Percentiles rank a stretch among this genome's conserved stretches.
Evolutionary conservation across 2,113 vertebrate genomes (phyloP).

Genomic region (Turdus rufiventris): DNA sequence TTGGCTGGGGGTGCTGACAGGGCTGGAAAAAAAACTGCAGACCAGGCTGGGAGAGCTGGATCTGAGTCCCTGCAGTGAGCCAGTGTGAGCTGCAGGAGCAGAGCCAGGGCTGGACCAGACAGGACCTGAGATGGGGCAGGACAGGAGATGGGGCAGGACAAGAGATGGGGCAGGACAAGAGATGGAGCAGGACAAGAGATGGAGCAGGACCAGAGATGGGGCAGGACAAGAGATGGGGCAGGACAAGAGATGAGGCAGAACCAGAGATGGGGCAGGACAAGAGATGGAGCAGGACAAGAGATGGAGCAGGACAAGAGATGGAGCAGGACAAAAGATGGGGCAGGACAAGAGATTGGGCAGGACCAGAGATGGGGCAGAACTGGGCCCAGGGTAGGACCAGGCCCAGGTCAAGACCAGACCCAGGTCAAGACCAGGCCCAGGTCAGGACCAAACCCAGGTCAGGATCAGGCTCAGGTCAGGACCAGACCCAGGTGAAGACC

Average conservation of each 20-base stretch:
- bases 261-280: accelerated
- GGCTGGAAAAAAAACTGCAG: conserved; percentile 3
- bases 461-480: neutral
- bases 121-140: neutral
- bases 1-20: conserved; percentile 43
- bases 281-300: accelerated
- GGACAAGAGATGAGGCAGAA: neutral
- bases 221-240: accelerated
- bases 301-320: neutral
- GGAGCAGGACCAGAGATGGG: accelerated
- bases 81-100: neutral
- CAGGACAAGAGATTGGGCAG: neutral
- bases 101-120: neutral
- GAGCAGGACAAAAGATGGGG: neutral
- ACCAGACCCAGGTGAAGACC: accelerated
- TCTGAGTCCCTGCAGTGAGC: neutral
- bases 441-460: accelerated
- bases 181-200: neutral
- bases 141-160: accelerated
- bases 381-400: neutral
- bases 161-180: accelerated
- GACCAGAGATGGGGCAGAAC: too few relatives aligned
- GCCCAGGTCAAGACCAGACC: neutral
- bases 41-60: neutral
- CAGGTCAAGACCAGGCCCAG: too few relatives aligned